These are phyloP conservation scores for Drosophila virilis DNA, from an alignment of 1,140 invertebrate genomes.

Conservation along the genomic window DNA sequence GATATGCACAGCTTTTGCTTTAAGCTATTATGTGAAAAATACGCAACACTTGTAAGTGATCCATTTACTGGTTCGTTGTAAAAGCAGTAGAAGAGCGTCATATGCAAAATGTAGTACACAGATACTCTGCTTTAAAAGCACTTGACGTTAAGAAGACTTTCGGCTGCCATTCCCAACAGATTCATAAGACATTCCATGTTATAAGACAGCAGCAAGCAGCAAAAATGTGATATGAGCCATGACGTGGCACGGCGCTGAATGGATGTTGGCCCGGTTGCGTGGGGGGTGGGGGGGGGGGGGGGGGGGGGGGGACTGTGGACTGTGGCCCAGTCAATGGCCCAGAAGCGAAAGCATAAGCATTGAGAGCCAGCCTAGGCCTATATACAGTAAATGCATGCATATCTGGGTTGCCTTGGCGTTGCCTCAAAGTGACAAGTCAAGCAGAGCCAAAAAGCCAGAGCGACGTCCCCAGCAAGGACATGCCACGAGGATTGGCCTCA, in stretches of 20 bases:
- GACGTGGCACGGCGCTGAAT: conserved; percentile 28
- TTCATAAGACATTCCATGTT: conserved; percentile 50
- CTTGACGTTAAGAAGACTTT: conserved; percentile 18
- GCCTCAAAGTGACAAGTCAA: conserved; percentile 71
- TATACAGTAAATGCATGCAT: background rate
- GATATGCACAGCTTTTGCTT: background rate
- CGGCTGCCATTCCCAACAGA: conserved; percentile 18
- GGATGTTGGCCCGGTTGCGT: too few species aligned
- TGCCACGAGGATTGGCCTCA: conserved; percentile 27
- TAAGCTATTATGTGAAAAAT: background rate
- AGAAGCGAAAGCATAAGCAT: conserved; percentile 17
- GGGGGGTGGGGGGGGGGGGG: too few species aligned
- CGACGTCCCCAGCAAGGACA: conserved; percentile 31
- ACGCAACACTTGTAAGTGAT: conserved; percentile 2
- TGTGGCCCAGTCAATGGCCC: conserved; percentile 51
- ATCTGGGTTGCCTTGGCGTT: conserved; percentile 35
- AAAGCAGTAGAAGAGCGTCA: background rate
- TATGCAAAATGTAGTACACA: conserved; percentile 16
- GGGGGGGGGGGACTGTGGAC: background rate
- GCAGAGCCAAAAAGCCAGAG: conserved; percentile 42
- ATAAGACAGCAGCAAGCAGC: conserved; percentile 25
- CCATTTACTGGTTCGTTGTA: conserved; percentile 2
- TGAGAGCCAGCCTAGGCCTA: conserved; percentile 37
- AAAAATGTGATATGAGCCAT: conserved; percentile 68
- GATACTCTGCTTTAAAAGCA: conserved; percentile 9